A percentile compares a stretch with the other conserved stretches of the same genome.
phyloP scores from a whole-genome alignment of 2,888 invertebrate species.

The Cryptocephalus moraei region DNA sequence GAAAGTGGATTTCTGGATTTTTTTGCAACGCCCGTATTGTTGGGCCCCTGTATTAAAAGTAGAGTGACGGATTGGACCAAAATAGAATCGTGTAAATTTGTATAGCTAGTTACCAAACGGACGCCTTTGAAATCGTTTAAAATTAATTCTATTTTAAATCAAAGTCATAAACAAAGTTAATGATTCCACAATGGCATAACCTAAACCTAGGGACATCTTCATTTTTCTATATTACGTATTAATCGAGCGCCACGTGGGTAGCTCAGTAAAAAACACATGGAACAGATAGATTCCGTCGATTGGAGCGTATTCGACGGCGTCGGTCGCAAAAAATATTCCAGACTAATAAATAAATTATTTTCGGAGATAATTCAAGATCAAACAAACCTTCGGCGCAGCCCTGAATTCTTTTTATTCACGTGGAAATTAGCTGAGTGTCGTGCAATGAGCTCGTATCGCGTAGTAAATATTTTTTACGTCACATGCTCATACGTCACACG shows the following conservation, averaged over 20 bases:
- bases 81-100: slow-evolving; percentile 19
- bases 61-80: slow-evolving; percentile 17
- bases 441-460: no score
- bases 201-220: not conserved
- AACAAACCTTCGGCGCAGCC: no score
- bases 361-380: no score
- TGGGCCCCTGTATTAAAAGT: not conserved
- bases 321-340: no score
- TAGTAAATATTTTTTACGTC: no score
- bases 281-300: no score
- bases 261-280: not conserved
- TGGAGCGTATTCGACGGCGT: no score
- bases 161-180: slow-evolving; percentile 1
- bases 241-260: not conserved
- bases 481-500: no score
- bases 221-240: not conserved
- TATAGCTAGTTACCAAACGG: slow-evolving; percentile 15
- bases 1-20: not conserved
- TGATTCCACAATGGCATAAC: not conserved
- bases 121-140: slow-evolving; percentile 8
- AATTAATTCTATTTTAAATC: slow-evolving; percentile 5
- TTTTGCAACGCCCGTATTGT: not conserved
- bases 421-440: no score
- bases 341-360: no score
- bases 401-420: no score